Conservation (phyloP, 1,140 invertebrate genomes). For the Penaeus chinensis region DNA sequence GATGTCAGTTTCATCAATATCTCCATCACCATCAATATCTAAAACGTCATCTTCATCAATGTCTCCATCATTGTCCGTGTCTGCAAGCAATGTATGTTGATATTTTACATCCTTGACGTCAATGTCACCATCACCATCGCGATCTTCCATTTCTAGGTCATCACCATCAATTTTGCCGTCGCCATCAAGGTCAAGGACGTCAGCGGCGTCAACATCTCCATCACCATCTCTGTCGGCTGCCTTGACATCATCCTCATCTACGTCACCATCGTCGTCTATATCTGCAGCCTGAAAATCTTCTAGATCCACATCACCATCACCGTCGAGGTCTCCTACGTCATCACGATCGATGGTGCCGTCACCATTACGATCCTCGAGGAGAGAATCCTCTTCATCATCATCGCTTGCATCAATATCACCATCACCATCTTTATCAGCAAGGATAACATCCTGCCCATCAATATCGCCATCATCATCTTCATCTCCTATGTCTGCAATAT, state of each 20-base stretch:
- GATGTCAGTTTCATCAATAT: constrained; percentile 52
- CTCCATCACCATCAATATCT: constrained; percentile 55
- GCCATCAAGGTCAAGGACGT: constrained; percentile 55
- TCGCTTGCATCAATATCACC: constrained; percentile 57
- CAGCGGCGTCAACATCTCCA: constrained; percentile 59
- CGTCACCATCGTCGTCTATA: constrained; percentile 55
- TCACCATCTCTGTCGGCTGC: constrained; percentile 60
- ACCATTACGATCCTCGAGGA: constrained; percentile 53
- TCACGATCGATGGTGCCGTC: constrained; percentile 59
- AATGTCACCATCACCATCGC: constrained; percentile 60
- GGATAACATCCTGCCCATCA: constrained; percentile 46
- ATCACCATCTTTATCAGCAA: constrained; percentile 56
- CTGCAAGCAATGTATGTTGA: constrained; percentile 35
- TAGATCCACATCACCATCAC: constrained; percentile 52
- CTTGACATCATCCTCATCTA: constrained; percentile 54
- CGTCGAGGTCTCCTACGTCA: constrained; percentile 56
- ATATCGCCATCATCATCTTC: constrained; percentile 59
- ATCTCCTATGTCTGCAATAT: constrained; percentile 60
- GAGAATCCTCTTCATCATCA: constrained; percentile 37
- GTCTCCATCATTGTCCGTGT: constrained; percentile 59
- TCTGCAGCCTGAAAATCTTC: constrained; percentile 60
- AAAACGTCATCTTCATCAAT: constrained; percentile 51
- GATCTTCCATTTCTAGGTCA: constrained; percentile 49
- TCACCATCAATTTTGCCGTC: constrained; percentile 60
- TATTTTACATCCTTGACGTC: constrained; percentile 46